Evolutionary conservation across 2,113 vertebrate species (phyloP).

Genomic region (Carassius gibelio): DNA sequence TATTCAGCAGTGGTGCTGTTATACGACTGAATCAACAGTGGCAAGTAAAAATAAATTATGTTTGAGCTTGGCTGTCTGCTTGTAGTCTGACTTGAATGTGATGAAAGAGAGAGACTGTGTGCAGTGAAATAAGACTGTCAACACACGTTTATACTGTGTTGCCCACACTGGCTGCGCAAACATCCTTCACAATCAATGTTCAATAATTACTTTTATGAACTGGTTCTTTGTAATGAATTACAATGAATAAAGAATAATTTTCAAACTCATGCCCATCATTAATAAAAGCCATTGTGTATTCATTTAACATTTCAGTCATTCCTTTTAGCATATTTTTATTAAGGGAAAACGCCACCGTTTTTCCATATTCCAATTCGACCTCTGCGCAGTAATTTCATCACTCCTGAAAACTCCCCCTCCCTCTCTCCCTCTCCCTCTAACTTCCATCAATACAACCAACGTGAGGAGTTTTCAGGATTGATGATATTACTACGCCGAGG

Average conservation of each 20-base stretch:
- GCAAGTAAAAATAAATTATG: background rate
- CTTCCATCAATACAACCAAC: too few species aligned
- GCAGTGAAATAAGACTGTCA: conserved; percentile 11
- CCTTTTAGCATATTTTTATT: background rate
- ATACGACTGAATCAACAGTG: background rate
- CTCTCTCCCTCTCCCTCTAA: too few species aligned
- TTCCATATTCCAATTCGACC: too few species aligned
- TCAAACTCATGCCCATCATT: background rate
- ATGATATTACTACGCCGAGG: too few species aligned
- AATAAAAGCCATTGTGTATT: background rate
- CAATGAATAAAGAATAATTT: background rate
- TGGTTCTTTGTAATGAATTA: background rate
- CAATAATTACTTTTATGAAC: background rate
- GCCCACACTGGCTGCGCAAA: background rate
- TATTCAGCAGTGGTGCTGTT: background rate
- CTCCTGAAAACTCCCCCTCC: too few species aligned
- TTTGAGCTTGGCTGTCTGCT: conserved; percentile 12
- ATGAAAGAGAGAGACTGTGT: background rate
- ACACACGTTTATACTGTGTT: background rate
- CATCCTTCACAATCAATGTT: background rate
- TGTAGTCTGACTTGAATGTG: conserved; percentile 10
- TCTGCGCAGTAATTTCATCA: too few species aligned
- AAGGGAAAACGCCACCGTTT: background rate
- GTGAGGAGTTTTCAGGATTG: too few species aligned
- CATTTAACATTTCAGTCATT: background rate